These are phyloP conservation scores for Pasiphila rectangulata DNA, from an alignment of 2,888 invertebrate genomes.

Conservation along the genomic window DNA sequence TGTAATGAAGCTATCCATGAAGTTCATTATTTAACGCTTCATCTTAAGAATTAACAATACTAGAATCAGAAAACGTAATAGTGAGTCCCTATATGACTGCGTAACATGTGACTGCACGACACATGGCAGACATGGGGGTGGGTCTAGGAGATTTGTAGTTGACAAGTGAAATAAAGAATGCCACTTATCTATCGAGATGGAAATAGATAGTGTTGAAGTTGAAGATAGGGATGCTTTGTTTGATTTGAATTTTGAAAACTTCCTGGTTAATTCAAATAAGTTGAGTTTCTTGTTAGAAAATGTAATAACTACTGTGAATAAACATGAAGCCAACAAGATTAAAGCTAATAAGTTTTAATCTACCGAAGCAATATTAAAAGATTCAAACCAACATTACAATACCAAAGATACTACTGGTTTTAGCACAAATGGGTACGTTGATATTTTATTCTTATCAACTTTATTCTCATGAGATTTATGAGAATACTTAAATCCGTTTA, in stretches of 20 bases:
- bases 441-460: no score
- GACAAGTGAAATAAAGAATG: slow-evolving; percentile 68
- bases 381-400: no score
- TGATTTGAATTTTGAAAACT: slow-evolving; percentile 1
- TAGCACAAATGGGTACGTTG: no score
- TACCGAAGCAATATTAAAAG: no score
- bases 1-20: no score
- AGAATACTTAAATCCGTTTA: no score
- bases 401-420: no score
- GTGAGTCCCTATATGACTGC: slow-evolving; percentile 54
- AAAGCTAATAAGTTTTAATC: no score
- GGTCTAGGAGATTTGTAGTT: slow-evolving; percentile 75
- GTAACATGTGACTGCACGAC: slow-evolving; percentile 68
- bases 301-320: no score
- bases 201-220: slow-evolving; percentile 35
- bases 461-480: no score
- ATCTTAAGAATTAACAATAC: slow-evolving; percentile 31
- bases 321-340: no score
- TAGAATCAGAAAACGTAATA: slow-evolving; percentile 48
- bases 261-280: not conserved
- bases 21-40: slow-evolving; percentile 34
- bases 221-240: slow-evolving; percentile 12
- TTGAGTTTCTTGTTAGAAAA: not conserved
- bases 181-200: slow-evolving; percentile 47
- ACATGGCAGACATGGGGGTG: slow-evolving; percentile 69